A percentile compares a stretch with the other conserved stretches of the same genome.
Conservation (phyloP, 2,888 invertebrate genomes). For the Drosophila paramelanica region DNA sequence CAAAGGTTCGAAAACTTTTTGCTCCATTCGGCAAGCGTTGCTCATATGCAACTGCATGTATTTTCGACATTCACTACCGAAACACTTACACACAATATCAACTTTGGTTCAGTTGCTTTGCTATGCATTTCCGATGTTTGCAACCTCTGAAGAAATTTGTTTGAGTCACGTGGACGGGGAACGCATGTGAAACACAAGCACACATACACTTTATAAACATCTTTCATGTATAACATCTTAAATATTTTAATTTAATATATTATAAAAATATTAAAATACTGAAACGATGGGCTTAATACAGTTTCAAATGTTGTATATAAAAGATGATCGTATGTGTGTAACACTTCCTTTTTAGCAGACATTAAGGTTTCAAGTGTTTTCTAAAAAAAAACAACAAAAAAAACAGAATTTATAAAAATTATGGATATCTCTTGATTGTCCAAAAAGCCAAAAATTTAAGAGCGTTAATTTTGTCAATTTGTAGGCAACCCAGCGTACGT, state of each 20-base stretch:
- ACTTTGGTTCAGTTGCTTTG: no score
- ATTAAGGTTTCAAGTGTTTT: background rate
- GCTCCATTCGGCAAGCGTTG: no score
- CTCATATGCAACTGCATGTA: no score
- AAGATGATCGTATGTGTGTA: background rate
- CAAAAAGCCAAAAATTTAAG: background rate
- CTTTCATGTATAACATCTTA: background rate
- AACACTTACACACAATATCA: no score
- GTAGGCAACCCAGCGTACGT: conserved; percentile 14
- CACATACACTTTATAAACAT: no score
- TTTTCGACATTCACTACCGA: no score
- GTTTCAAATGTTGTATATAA: background rate
- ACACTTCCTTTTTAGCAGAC: background rate
- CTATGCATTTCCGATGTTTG: no score
- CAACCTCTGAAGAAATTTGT: no score
- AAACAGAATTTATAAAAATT: background rate
- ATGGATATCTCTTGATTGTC: background rate
- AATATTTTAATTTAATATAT: background rate
- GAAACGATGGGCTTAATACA: background rate
- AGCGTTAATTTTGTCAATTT: conserved; percentile 4
- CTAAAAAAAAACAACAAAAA: background rate
- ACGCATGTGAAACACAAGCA: no score
- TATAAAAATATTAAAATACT: background rate
- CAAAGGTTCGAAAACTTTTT: no score
- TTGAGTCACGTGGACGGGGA: no score